Evolutionary conservation across 2,113 vertebrate genomes (phyloP), one percentile per base, ranked within the genome.

Genomic region (Smithornis capensis): DNA sequence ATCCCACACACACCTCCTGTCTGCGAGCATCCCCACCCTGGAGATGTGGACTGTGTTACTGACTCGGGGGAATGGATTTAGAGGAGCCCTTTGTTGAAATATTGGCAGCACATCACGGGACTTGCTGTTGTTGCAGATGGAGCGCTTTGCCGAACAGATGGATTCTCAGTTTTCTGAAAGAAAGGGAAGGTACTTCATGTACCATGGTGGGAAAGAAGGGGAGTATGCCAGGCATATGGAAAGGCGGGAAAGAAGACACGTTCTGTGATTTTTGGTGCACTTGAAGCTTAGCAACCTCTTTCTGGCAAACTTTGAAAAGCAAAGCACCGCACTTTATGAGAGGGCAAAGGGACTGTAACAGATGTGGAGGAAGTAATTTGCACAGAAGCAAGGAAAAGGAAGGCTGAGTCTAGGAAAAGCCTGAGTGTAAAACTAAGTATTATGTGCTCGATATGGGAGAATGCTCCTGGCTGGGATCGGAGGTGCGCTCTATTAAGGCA

Each of bases 61-160:
- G 28, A 62, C 92, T 68, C 94, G 7, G 62, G 92, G 92, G 90
- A 81, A 40, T 10, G 62, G 90, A 40, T 57, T 90, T 83, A 63
- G 87, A 91, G 92, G 83, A 95, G 85, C 83, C 92, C 86, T 96
- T 97, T 96, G 94, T 92, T 84, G 80, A 64, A 90, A 84, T 87
- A 35, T 93, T 96, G 96, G 96, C 96, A 97, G 86, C 90, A 90
- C 90, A 79, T 97, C 90, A 92, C 93, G 95, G 95, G 93, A 60
- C 92, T 94, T 3, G 12, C 83, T 21, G 76, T 44, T 21, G 21
- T 49, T 94, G 89, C 96, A 97, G 93, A 97, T 95, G 96, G 96
- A 95, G 78, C 2, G 13, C 89, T 92, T 92, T 87, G 88, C 49
- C 0, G 25, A 96, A 83, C 95, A 97, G 95, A 97, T 97, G 96